Evolutionary conservation across 1,140 invertebrate genomes (phyloP).

Genomic region (Ceratosolen solmsi): DNA sequence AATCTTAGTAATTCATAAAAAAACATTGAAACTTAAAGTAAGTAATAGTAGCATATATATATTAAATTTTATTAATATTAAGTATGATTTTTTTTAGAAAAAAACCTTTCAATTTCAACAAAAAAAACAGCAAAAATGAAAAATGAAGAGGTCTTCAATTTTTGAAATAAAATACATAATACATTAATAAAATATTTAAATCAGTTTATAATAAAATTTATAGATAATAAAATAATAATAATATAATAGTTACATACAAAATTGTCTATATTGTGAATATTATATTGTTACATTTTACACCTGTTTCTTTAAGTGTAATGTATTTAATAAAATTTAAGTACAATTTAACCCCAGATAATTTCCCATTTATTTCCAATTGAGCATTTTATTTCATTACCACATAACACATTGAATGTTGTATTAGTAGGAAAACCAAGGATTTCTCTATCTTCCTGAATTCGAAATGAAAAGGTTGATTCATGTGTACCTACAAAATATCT

Average conservation of each 20-base stretch:
- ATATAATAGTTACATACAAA: background rate
- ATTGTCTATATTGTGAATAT: no score
- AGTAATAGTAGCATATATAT: constrained; percentile 43
- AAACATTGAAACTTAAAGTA: constrained; percentile 68
- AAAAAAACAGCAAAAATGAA: constrained; percentile 64
- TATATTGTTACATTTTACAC: no score
- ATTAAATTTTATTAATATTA: no score
- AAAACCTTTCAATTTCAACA: constrained; percentile 67
- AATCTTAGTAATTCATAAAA: constrained; percentile 67
- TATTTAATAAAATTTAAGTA: background rate
- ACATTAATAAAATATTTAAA: background rate
- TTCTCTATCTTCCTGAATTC: constrained; percentile 97
- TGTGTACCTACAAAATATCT: constrained; percentile 92
- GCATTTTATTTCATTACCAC: constrained; percentile 74
- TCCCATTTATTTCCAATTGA: constrained; percentile 61
- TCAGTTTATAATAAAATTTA: background rate
- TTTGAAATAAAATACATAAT: background rate
- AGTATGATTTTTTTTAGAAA: constrained; percentile 62
- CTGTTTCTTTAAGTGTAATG: no score
- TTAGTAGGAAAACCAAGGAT: constrained; percentile 88
- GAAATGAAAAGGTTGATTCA: constrained; percentile 96
- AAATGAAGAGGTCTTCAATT: background rate
- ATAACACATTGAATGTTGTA: constrained; percentile 93
- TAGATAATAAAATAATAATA: background rate
- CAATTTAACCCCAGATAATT: constrained; percentile 62